phyloP scores from a whole-genome alignment of 2,113 vertebrate species.

The Dendropsophus ebraccatus region DNA sequence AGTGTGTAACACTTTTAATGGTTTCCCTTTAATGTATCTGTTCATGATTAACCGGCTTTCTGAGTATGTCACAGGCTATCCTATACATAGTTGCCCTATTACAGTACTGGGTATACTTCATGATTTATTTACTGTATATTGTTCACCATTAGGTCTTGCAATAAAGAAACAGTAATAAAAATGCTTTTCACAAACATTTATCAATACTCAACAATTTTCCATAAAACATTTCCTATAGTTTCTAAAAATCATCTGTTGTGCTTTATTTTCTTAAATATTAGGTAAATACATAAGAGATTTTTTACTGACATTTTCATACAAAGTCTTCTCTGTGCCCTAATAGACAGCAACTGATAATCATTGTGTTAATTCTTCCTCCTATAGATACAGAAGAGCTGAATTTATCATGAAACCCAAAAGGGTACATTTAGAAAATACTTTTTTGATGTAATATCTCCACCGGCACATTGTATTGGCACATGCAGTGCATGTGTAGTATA shows the following conservation, averaged over 20 bases:
- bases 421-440: not conserved
- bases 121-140: not conserved
- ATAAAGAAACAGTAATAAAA: conserved; percentile 12
- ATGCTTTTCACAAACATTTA: conserved; percentile 21
- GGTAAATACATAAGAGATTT: conserved; percentile 30
- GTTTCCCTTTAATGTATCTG: not conserved
- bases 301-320: conserved; percentile 3
- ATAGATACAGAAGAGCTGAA: not conserved
- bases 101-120: not conserved
- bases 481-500: no score
- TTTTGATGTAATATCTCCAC: not conserved
- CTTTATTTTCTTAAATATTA: conserved; percentile 34
- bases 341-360: not conserved
- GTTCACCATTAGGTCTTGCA: not conserved
- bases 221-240: conserved; percentile 41
- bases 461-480: not conserved
- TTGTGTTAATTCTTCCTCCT: not conserved
- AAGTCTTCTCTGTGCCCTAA: not conserved
- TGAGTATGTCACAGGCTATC: not conserved
- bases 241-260: conserved; percentile 19
- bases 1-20: not conserved
- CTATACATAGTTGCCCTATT: not conserved
- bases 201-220: conserved; percentile 30
- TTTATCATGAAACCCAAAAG: not conserved
- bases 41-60: not conserved